A percentile compares a stretch with the other conserved stretches of the same genome.
Conservation (phyloP, 2,797 vertebrate genomes). For the Xiphorhynchus erythropygius region DNA sequence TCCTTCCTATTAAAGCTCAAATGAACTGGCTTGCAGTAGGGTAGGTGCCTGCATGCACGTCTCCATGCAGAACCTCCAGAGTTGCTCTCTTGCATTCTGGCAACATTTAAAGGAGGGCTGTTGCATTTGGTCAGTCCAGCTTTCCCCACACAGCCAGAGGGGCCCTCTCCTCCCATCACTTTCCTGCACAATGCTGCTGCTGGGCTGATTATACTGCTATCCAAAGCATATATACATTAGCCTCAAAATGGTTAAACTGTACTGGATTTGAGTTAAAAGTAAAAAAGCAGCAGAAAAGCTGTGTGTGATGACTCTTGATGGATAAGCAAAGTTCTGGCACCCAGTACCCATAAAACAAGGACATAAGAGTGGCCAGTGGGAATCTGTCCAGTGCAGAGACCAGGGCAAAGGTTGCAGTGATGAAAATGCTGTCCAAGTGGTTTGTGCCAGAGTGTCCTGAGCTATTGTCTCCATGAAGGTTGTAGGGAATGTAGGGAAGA, state of each 20-base stretch:
- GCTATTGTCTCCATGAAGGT: fast-evolving
- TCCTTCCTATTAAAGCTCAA: not conserved
- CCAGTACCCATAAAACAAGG: not conserved
- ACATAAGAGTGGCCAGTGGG: fast-evolving
- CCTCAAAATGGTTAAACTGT: not conserved
- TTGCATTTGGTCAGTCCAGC: not conserved
- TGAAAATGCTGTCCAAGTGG: not conserved
- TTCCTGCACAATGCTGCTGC: not conserved
- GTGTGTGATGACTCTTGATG: fast-evolving
- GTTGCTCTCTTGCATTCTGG: not conserved
- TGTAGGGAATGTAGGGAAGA: not conserved
- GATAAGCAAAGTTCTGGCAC: not conserved
- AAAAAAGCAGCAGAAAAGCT: not conserved
- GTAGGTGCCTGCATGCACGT: not conserved
- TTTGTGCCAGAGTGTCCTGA: not conserved
- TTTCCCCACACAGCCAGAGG: fast-evolving
- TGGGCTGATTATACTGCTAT: not conserved
- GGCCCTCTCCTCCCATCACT: not conserved
- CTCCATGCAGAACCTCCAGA: not conserved
- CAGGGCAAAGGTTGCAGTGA: not conserved
- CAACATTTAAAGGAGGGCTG: not conserved
- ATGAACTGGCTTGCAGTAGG: not conserved
- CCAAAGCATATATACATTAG: not conserved
- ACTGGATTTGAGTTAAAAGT: not conserved
- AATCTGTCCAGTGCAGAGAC: not conserved